Percentiles rank a stretch among this genome's conserved stretches.
Conservation (phyloP, 2,113 vertebrate genomes). For the Chascanopsetta lugubris region DNA sequence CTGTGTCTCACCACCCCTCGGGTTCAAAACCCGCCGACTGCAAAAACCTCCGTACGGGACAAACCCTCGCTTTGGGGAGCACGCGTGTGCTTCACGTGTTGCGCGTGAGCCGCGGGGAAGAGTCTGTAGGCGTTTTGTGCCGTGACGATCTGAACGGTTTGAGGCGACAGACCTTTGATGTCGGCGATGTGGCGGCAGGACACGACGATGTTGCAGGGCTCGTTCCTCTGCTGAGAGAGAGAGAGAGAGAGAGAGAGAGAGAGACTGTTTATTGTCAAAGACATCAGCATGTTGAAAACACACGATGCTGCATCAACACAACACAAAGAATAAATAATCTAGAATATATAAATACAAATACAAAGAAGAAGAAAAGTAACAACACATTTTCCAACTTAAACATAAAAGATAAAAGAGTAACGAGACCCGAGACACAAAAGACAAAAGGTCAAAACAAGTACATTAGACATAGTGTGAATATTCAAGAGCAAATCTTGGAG, state of each 20-base stretch:
- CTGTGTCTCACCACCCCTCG: neutral
- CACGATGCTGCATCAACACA: too few relatives aligned
- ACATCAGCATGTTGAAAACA: too few relatives aligned
- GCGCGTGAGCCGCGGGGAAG: conserved; percentile 53
- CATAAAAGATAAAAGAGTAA: too few relatives aligned
- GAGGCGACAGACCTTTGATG: conserved; percentile 60
- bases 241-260: neutral
- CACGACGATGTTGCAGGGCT: conserved; percentile 55
- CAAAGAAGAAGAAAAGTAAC: too few relatives aligned
- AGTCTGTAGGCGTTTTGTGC: conserved; percentile 67
- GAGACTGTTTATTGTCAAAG: too few relatives aligned
- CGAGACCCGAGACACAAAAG: too few relatives aligned
- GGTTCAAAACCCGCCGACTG: neutral
- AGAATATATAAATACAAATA: too few relatives aligned
- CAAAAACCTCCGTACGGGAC: neutral
- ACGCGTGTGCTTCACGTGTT: neutral
- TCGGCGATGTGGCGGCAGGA: conserved; percentile 57
- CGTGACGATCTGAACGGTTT: conserved; percentile 56
- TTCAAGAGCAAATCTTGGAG: too few relatives aligned
- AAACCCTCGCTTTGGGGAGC: neutral
- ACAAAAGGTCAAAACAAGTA: too few relatives aligned
- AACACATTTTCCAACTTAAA: too few relatives aligned
- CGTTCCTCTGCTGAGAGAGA: conserved; percentile 66
- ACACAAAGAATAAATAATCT: too few relatives aligned
- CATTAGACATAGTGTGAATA: too few relatives aligned